A percentile compares a stretch with the other conserved stretches of the same genome.
Evolutionary conservation across 2,113 vertebrate genomes (phyloP).

Genomic region (Engystomops pustulosus): DNA sequence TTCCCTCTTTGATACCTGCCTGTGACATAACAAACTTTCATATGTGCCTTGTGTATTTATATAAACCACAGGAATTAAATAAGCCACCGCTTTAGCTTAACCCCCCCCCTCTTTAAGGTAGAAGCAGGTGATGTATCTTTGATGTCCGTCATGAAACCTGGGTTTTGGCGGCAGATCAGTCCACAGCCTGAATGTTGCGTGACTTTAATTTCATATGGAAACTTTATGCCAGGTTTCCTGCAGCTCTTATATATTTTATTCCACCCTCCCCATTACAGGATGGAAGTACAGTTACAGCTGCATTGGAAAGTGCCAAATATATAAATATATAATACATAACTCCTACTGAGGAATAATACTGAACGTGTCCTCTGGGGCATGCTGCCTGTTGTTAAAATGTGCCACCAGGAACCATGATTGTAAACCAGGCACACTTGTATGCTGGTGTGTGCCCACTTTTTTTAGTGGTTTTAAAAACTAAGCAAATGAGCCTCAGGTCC

Average conservation of each 20-base stretch:
- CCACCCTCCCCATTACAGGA: not conserved
- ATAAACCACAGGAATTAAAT: not conserved
- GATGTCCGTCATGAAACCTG: not conserved
- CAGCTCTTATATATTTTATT: not conserved
- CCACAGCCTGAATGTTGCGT: not conserved
- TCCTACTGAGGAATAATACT: too few relatives aligned
- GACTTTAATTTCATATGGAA: slow-evolving; percentile 2
- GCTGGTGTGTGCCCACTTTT: too few relatives aligned
- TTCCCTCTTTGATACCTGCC: not conserved
- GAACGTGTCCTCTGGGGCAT: too few relatives aligned
- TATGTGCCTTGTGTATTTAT: not conserved
- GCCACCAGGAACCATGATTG: too few relatives aligned
- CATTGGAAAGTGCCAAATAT: not conserved
- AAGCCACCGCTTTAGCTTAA: too few relatives aligned
- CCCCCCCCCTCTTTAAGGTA: not conserved
- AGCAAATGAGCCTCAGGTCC: too few relatives aligned
- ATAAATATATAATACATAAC: too few relatives aligned
- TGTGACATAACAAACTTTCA: not conserved
- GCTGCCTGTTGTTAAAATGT: too few relatives aligned
- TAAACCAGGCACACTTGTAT: too few relatives aligned
- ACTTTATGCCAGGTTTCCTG: slow-evolving; percentile 2
- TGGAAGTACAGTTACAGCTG: not conserved
- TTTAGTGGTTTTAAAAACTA: too few relatives aligned
- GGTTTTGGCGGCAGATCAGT: slow-evolving; percentile 2
- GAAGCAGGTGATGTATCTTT: slow-evolving; percentile 18